Evolutionary conservation across 2,888 invertebrate species (phyloP).

Genomic region (Dromius quadrimaculatus): DNA sequence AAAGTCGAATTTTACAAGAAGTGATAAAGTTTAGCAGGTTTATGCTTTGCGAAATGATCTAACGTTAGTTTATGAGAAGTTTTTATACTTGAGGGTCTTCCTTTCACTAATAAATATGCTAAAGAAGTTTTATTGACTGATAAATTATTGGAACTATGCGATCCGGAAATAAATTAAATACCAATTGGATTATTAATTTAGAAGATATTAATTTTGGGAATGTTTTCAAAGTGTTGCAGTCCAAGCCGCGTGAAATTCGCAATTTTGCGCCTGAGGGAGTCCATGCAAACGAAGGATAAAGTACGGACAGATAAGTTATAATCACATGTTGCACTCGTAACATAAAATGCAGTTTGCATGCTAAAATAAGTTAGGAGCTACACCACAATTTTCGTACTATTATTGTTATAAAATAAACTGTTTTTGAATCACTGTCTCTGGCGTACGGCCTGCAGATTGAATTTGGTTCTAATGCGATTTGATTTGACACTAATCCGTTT

Average conservation of each 20-base stretch:
- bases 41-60: too few relatives aligned
- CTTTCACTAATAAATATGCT: too few relatives aligned
- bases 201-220: slow-evolving; percentile 50
- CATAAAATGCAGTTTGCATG: slow-evolving; percentile 31
- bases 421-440: slow-evolving; percentile 29
- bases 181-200: too few relatives aligned
- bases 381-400: too few relatives aligned
- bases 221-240: slow-evolving; percentile 37
- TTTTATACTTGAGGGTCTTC: too few relatives aligned
- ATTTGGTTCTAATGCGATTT: slow-evolving; percentile 67
- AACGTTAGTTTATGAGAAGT: too few relatives aligned
- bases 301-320: slow-evolving; percentile 36
- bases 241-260: slow-evolving; percentile 42
- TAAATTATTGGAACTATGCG: too few relatives aligned
- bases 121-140: too few relatives aligned
- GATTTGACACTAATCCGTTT: slow-evolving; percentile 69
- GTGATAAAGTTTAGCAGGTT: slow-evolving; percentile 9
- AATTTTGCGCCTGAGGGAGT: slow-evolving; percentile 41
- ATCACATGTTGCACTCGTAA: slow-evolving; percentile 35
- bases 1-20: slow-evolving; percentile 23
- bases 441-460: slow-evolving; percentile 62
- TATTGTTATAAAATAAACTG: too few relatives aligned
- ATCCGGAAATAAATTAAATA: too few relatives aligned
- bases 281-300: slow-evolving; percentile 30
- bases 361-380: too few relatives aligned